These are phyloP conservation scores for Corythucha ciliata DNA, from an alignment of 2,888 invertebrate species.

Conservation along the genomic window DNA sequence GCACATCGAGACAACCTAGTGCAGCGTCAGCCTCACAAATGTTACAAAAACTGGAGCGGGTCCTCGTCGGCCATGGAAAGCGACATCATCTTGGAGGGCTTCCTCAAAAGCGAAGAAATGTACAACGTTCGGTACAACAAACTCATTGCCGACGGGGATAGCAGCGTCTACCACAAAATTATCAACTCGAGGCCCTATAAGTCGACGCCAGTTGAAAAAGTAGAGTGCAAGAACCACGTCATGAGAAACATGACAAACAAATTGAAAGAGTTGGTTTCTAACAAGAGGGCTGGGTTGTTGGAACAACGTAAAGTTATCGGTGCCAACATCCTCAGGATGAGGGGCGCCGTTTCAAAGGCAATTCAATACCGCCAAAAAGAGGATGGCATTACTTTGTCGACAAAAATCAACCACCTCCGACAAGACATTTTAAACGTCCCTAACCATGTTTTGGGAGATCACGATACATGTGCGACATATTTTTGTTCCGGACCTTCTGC, in stretches of 20 bases:
- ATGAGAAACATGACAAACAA: constrained; percentile 24
- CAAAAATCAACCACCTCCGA: no score
- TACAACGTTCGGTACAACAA: constrained; percentile 27
- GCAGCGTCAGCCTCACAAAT: constrained; percentile 36
- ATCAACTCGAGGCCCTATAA: constrained; percentile 34
- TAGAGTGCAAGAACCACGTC: constrained; percentile 39
- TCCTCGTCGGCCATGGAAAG: constrained; percentile 38
- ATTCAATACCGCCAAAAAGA: no score
- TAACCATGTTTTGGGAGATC: no score
- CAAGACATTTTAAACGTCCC: no score
- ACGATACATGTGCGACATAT: no score
- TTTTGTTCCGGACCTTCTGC: no score
- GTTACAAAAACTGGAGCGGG: constrained; percentile 39
- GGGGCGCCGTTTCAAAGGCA: no score
- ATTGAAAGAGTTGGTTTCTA: constrained; percentile 12
- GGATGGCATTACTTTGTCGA: no score
- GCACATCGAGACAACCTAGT: no score
- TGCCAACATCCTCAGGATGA: no score
- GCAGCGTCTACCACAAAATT: constrained; percentile 26
- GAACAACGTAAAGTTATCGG: no score
- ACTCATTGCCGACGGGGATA: background rate
- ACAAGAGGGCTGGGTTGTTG: constrained; percentile 10
- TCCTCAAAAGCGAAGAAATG: constrained; percentile 39
- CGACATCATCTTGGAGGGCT: constrained; percentile 31
- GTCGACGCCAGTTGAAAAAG: constrained; percentile 34